Base-by-base conservation (phyloP, 2,888 invertebrate genomes). In the Melanostoma scalare region DNA sequence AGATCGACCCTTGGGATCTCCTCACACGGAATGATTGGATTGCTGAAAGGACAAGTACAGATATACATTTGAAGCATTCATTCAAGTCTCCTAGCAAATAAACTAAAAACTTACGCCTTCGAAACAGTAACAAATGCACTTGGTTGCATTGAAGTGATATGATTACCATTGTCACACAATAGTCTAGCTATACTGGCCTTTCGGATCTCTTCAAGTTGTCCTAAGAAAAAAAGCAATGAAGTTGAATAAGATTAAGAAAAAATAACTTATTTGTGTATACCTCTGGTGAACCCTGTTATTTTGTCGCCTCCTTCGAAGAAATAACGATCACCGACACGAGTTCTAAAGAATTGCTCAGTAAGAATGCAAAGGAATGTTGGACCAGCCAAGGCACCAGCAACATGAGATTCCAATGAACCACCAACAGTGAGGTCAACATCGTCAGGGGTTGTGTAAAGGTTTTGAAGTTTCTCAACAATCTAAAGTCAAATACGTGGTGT, bases 351-450 rank as follows among this genome's bases (percentile, higher is more conserved):
- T 91, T 98, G 97, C 89, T 96, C 96, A 0, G 95, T 95, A 3
- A 98, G 92, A 86, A 98, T 95, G 89, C 97, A 97, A 2, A 96
- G 93, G 93, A 96, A 97, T 0, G 97, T 97, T 1, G 97, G 97
- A 0, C 98, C 98, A 0, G 95, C 93, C 56, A 96, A 92, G 0
- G 97, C 94, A 0, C 95, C 96, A 0, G 94, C 93, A 1, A 96
- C 95, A 75, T 95, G 94, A 0, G 91, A 91, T 90, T 98, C 98
- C 63, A 97, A 89, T 0, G 96, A 94, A 0, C 95, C 97, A 1
- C 95, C 98, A 5, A 97, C 96, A 9, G 96, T 96, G 72, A 98
- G 90, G 87, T 98, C 98, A 1, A 98, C 95, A 89, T 98, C 97
- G 69, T 96, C 94, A 0, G 94, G 94, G 55, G 93, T 93, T 78